These are phyloP conservation scores for Actenoides hombroni DNA, from an alignment of 2,113 vertebrate species.

Conservation along the genomic window DNA sequence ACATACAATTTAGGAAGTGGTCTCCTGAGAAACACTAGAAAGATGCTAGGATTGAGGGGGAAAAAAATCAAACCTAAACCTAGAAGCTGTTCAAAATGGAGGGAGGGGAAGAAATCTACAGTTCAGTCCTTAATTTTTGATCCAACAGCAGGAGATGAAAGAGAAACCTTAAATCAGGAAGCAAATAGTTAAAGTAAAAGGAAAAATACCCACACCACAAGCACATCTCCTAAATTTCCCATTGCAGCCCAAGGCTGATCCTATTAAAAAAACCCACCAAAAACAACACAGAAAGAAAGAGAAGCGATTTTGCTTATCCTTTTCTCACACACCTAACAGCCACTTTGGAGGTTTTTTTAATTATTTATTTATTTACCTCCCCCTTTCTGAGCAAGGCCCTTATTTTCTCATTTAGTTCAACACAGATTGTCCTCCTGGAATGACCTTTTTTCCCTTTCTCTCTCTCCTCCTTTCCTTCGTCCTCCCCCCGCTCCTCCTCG, in stretches of 20 bases:
- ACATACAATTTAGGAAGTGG: neutral
- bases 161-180: slow-evolving; percentile 68
- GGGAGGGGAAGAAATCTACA: fast-evolving
- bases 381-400: slow-evolving; percentile 65
- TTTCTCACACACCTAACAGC: slow-evolving; percentile 81
- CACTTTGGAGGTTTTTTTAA: slow-evolving; percentile 64
- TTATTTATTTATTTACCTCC: slow-evolving; percentile 78
- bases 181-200: slow-evolving; percentile 71
- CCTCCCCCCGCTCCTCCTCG: slow-evolving; percentile 77
- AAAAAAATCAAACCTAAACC: neutral
- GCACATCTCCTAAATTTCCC: slow-evolving; percentile 69
- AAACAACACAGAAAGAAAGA: slow-evolving; percentile 39
- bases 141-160: slow-evolving; percentile 11
- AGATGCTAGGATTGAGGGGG: neutral
- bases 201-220: neutral
- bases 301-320: slow-evolving; percentile 83
- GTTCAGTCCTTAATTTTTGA: neutral
- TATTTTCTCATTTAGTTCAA: slow-evolving; percentile 94
- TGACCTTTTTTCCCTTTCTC: slow-evolving; percentile 84
- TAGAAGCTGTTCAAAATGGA: neutral
- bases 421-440: slow-evolving; percentile 93
- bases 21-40: neutral
- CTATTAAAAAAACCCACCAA: slow-evolving; percentile 73
- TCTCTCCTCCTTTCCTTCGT: slow-evolving; percentile 76
- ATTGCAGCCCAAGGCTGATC: slow-evolving; percentile 71